Percentiles rank a stretch among this genome's conserved stretches.
Conservation (phyloP, 2,888 invertebrate species). For the Pandemis heparana region DNA sequence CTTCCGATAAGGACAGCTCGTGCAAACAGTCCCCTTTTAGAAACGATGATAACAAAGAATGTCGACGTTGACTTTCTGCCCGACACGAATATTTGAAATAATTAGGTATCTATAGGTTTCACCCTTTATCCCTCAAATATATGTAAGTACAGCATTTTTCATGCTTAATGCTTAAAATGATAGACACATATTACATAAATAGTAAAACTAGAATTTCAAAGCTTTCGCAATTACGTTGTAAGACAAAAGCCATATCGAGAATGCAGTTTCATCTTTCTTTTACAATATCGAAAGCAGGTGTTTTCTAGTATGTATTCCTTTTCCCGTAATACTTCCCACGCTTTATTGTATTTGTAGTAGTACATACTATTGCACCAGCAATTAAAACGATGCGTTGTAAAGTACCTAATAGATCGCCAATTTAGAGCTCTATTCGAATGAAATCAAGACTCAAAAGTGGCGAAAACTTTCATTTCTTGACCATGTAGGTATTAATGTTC, state of each 20-base stretch:
- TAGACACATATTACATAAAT: background rate
- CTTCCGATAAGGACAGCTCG: slow-evolving; percentile 43
- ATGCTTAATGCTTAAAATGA: background rate
- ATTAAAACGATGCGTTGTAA: background rate
- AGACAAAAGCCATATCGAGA: slow-evolving; percentile 43
- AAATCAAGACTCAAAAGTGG: background rate
- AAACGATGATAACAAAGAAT: slow-evolving; percentile 29
- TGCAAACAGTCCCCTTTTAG: slow-evolving; percentile 15
- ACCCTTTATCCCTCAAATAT: background rate
- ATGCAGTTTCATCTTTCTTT: slow-evolving; percentile 43
- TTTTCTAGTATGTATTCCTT: slow-evolving; percentile 42
- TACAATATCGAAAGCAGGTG: slow-evolving; percentile 46
- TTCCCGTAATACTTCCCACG: slow-evolving; percentile 37
- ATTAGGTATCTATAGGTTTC: background rate
- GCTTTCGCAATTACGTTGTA: slow-evolving; percentile 22
- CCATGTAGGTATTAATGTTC: background rate
- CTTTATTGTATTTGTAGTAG: slow-evolving; percentile 3
- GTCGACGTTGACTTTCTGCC: background rate
- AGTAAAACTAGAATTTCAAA: background rate
- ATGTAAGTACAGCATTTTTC: background rate
- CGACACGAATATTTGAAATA: background rate
- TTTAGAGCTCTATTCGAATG: background rate
- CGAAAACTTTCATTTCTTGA: background rate
- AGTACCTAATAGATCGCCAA: background rate
- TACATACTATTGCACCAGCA: background rate